Percentiles rank a stretch among this genome's conserved stretches.
phyloP scores from a whole-genome alignment of 2,113 vertebrate genomes.

The Centrocercus urophasianus region DNA sequence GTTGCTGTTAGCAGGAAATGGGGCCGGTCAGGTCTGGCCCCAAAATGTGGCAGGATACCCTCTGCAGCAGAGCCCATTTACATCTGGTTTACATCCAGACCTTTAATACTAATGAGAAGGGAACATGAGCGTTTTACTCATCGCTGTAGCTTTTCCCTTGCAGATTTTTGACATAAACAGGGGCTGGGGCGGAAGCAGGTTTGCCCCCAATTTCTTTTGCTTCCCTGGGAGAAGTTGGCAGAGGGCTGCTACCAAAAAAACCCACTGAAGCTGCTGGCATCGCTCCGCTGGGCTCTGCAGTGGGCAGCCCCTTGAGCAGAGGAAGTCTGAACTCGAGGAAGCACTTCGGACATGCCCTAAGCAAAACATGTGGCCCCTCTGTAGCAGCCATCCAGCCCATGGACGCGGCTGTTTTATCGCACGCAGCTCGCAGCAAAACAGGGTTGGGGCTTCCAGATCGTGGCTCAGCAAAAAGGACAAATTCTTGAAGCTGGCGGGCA shows the following conservation, averaged over 20 bases:
- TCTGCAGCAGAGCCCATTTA: rapidly evolving
- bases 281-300: background rate
- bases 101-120: background rate
- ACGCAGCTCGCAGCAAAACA: background rate
- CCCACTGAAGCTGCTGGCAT: background rate
- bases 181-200: background rate
- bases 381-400: conserved; percentile 44
- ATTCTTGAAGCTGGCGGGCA: background rate
- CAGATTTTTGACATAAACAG: background rate
- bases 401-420: conserved; percentile 60
- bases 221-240: background rate
- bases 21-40: background rate
- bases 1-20: background rate
- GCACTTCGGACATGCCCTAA: conserved; percentile 56
- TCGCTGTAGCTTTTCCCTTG: background rate
- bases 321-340: conserved; percentile 14
- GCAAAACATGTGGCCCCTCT: conserved; percentile 70
- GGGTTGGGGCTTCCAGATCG: background rate
- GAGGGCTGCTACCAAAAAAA: background rate
- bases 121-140: background rate
- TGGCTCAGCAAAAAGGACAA: conserved; percentile 56
- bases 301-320: background rate
- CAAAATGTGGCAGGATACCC: background rate
- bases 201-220: background rate
- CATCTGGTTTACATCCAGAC: background rate